Evolutionary conservation across 92 coral and sea anemone genomes (phyloP).

Genomic region (Paragorgia papillata): DNA sequence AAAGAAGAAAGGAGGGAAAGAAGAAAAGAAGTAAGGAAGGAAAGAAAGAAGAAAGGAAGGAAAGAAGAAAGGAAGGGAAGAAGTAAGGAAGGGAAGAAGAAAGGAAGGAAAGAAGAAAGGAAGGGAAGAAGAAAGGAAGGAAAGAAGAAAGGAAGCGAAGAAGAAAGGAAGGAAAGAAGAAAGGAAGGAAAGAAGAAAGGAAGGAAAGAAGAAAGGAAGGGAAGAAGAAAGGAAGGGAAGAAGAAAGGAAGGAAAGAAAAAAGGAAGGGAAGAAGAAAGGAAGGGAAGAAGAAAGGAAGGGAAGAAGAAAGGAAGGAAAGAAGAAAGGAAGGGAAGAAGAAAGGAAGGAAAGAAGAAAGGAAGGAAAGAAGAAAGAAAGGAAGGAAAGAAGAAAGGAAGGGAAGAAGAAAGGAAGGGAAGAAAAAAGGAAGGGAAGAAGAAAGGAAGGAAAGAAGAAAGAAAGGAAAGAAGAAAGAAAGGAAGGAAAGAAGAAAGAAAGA

Average conservation of each 20-base stretch:
- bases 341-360: no score
- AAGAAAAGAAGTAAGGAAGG: no score
- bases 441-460: no score
- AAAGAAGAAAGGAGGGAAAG: no score
- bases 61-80: no score
- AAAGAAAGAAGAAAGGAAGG: no score
- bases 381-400: no score
- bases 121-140: not conserved
- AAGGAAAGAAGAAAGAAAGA: no score
- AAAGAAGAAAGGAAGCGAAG: not conserved
- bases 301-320: slow-evolving; percentile 2
- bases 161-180: not conserved
- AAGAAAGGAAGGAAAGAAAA: not conserved
- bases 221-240: not conserved
- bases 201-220: not conserved
- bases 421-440: no score
- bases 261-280: slow-evolving; percentile 2
- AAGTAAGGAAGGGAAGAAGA: not conserved
- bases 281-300: not conserved
- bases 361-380: no score
- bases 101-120: not conserved
- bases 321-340: slow-evolving; percentile 7
- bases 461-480: no score
- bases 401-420: no score
- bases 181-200: not conserved